A percentile compares a stretch with the other conserved stretches of the same genome.
These are phyloP conservation scores for Siniperca obscura DNA, from an alignment of 2,797 vertebrate species.

Conservation along the genomic window DNA sequence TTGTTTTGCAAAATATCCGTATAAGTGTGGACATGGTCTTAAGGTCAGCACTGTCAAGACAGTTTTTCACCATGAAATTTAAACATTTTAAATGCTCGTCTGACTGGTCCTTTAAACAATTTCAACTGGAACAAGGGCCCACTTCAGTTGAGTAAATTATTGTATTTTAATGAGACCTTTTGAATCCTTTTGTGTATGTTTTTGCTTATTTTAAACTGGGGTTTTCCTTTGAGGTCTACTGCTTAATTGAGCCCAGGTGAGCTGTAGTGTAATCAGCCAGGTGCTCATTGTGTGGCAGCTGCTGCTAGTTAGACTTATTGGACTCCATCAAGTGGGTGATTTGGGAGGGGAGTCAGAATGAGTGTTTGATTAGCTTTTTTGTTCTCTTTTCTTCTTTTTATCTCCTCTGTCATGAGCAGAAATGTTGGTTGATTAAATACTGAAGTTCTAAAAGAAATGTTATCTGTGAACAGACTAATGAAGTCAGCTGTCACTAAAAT, in stretches of 20 bases:
- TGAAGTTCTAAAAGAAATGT: background rate
- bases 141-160: background rate
- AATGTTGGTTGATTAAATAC: background rate
- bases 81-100: background rate
- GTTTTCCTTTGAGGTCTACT: background rate
- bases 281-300: background rate
- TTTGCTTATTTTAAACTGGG: background rate
- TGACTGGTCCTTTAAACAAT: background rate
- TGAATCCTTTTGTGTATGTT: background rate
- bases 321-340: background rate
- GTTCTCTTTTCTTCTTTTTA: background rate
- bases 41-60: background rate
- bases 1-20: no score
- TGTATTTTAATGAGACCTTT: background rate
- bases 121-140: background rate
- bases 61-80: background rate
- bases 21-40: no score
- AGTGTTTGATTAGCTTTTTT: background rate
- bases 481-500: background rate
- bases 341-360: accelerated
- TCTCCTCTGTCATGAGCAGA: background rate
- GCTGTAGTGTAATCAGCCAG: constrained; percentile 14
- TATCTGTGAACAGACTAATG: background rate
- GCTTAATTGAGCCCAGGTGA: constrained; percentile 13
- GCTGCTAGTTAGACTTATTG: background rate